Conservation (phyloP, 1,140 invertebrate genomes). For the Oppia nitens region DNA sequence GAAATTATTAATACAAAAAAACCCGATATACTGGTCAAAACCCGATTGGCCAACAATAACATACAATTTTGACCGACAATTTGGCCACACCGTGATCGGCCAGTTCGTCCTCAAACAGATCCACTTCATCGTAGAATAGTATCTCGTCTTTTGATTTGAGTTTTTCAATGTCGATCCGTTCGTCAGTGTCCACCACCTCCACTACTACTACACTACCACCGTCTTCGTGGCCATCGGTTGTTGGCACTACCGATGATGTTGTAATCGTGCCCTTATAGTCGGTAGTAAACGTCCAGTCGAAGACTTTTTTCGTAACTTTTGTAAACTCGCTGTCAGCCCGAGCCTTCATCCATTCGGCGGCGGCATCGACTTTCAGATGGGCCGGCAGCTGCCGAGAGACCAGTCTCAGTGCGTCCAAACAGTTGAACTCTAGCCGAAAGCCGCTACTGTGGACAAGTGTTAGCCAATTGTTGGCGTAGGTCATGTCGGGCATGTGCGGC, state of each 20-base stretch:
- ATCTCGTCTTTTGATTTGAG: slow-evolving; percentile 80
- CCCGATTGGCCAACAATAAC: slow-evolving; percentile 28
- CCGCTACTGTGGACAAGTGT: slow-evolving; percentile 47
- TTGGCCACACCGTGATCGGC: slow-evolving; percentile 91
- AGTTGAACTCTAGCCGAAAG: slow-evolving; percentile 61
- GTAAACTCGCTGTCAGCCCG: slow-evolving; percentile 28
- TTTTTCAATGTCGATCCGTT: slow-evolving; percentile 73
- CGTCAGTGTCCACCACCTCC: slow-evolving; percentile 42
- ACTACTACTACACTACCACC: slow-evolving; percentile 1
- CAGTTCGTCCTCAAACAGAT: slow-evolving; percentile 92
- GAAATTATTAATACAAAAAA: not conserved
- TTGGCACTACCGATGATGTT: not conserved
- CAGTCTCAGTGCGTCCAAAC: slow-evolving; percentile 66
- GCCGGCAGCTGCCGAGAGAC: slow-evolving; percentile 36
- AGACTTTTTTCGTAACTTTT: slow-evolving; percentile 46
- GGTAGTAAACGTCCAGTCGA: slow-evolving; percentile 97
- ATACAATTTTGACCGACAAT: slow-evolving; percentile 82
- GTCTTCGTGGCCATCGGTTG: not conserved
- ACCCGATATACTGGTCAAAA: not conserved
- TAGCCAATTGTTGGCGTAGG: slow-evolving; percentile 75
- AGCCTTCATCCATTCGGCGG: slow-evolving; percentile 69
- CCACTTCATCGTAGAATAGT: slow-evolving; percentile 80
- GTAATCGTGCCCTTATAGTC: slow-evolving; percentile 66
- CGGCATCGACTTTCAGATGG: slow-evolving; percentile 53
- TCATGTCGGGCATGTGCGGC: slow-evolving; percentile 91